phyloP scores from a whole-genome alignment of 2,113 vertebrate genomes.

The Antidorcas marsupialis region DNA sequence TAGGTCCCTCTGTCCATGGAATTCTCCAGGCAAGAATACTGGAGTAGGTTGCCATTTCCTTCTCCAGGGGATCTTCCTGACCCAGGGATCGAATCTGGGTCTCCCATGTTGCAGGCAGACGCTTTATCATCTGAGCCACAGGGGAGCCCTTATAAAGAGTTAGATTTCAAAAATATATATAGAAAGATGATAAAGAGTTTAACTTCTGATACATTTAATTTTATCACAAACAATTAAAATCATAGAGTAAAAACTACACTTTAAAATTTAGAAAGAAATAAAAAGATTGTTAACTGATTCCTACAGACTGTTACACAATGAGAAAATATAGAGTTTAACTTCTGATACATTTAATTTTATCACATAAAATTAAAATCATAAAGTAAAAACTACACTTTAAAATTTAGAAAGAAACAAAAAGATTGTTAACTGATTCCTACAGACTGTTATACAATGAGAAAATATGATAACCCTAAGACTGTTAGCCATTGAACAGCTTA shows the following conservation, averaged over 20 bases:
- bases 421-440: background rate
- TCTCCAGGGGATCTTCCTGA: too few species aligned
- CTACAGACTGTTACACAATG: background rate
- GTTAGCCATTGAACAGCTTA: rapidly evolving
- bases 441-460: background rate
- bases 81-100: too few species aligned
- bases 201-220: background rate
- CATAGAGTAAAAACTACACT: background rate
- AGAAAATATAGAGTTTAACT: background rate
- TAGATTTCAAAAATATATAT: background rate
- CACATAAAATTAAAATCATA: background rate
- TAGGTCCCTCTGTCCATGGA: too few species aligned
- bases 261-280: background rate
- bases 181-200: background rate
- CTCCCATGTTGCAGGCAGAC: too few species aligned
- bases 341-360: background rate
- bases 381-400: background rate
- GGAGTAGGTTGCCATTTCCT: too few species aligned
- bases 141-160: background rate
- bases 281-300: background rate
- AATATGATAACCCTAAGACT: background rate
- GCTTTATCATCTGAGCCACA: too few species aligned
- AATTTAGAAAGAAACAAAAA: background rate
- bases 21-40: too few species aligned
- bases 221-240: background rate